phyloP scores from a whole-genome alignment of 2,113 vertebrate species.

The Notothenia coriiceps region DNA sequence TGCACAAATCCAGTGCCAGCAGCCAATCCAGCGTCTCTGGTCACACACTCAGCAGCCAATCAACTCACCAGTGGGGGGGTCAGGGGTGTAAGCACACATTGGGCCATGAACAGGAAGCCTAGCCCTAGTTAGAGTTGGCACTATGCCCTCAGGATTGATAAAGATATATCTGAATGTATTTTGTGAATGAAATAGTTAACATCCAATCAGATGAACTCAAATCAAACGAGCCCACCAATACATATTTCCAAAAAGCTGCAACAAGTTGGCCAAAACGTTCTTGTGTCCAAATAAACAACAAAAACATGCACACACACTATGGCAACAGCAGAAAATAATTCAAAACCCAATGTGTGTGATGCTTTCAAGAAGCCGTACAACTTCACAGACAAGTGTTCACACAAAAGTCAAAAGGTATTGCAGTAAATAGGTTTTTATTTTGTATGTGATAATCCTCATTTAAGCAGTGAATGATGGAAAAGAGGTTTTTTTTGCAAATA shows the following conservation, averaged over 20 bases:
- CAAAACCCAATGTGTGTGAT: slow-evolving; percentile 43
- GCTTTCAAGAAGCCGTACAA: slow-evolving; percentile 39
- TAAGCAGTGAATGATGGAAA: background rate
- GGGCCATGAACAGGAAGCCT: slow-evolving; percentile 48
- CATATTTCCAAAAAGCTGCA: slow-evolving; percentile 24
- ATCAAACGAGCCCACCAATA: background rate
- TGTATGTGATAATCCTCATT: slow-evolving; percentile 18
- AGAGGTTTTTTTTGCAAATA: slow-evolving; percentile 43
- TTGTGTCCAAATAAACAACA: slow-evolving; percentile 20
- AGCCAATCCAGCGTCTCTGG: slow-evolving; percentile 49
- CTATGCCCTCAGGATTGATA: slow-evolving; percentile 10
- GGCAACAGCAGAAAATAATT: slow-evolving; percentile 30
- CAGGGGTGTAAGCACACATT: slow-evolving; percentile 52
- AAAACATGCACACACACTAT: slow-evolving; percentile 55
- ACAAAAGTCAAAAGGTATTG: slow-evolving; percentile 56
- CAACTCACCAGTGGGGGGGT: slow-evolving; percentile 51
- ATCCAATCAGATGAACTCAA: slow-evolving; percentile 8
- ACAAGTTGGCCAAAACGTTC: slow-evolving; percentile 5
- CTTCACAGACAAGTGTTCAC: slow-evolving; percentile 45
- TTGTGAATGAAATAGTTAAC: background rate
- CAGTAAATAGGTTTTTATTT: background rate
- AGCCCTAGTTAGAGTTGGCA: slow-evolving; percentile 50
- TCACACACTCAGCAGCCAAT: slow-evolving; percentile 60
- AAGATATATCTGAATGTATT: background rate
- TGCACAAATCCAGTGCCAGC: slow-evolving; percentile 64